Conservation (phyloP, 2,113 vertebrate genomes). For the Microtus pennsylvanicus region DNA sequence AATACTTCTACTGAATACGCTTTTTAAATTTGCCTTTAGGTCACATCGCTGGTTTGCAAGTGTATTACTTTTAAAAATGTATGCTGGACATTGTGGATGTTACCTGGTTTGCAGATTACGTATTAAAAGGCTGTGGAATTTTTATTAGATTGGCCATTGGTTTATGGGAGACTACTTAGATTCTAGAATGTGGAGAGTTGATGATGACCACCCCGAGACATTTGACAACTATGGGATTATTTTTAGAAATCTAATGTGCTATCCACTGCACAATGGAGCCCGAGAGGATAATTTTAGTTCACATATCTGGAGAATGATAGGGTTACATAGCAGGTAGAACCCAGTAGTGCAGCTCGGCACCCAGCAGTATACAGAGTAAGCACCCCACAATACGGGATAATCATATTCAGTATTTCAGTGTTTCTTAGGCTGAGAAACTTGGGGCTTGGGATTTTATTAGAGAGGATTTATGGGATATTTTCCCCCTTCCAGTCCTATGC, state of each 20-base stretch:
- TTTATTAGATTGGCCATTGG: neutral
- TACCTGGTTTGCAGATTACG: neutral
- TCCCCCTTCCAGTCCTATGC: no score
- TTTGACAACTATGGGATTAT: neutral
- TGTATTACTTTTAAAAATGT: neutral
- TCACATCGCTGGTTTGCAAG: neutral
- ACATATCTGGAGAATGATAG: neutral
- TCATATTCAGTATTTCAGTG: neutral
- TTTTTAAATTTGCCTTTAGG: neutral
- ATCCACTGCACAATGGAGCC: neutral
- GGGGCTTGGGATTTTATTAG: slow-evolving; percentile 2
- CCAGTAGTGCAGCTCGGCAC: neutral
- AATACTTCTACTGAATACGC: neutral
- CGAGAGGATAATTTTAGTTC: neutral
- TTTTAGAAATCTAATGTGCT: neutral
- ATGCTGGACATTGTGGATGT: neutral
- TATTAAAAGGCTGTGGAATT: neutral
- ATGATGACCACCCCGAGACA: neutral
- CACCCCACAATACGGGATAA: neutral
- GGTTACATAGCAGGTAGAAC: neutral
- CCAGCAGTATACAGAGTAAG: neutral
- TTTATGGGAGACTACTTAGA: neutral
- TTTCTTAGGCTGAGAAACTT: neutral
- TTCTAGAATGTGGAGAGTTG: neutral
- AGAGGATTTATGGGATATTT: neutral